Percentiles rank a stretch among this genome's conserved stretches.
These are phyloP conservation scores for Phymastichus coffea DNA, from an alignment of 1,140 invertebrate genomes.

Conservation along the genomic window DNA sequence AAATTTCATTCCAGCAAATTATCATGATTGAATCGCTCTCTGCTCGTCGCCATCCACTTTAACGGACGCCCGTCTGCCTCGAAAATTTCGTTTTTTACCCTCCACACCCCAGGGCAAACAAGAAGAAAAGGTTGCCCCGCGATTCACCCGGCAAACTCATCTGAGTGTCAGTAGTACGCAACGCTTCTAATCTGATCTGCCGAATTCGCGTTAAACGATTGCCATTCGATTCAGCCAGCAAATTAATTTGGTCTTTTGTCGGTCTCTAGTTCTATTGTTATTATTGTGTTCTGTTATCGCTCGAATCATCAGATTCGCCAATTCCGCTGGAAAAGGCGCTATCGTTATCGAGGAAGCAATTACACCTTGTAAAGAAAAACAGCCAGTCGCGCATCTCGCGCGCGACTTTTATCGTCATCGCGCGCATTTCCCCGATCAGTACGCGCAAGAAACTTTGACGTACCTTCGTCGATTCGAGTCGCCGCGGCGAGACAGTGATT, in stretches of 20 bases:
- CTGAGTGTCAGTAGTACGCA: too few relatives aligned
- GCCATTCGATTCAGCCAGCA: too few relatives aligned
- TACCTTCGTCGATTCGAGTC: conserved; percentile 30
- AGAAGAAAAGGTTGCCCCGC: too few relatives aligned
- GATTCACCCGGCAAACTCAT: too few relatives aligned
- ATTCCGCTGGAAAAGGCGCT: conserved; percentile 7
- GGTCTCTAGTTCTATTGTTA: too few relatives aligned
- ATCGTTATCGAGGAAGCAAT: conserved; percentile 4
- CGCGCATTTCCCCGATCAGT: background rate
- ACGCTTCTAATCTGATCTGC: too few relatives aligned
- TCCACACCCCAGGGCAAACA: conserved; percentile 12
- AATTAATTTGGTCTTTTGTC: too few relatives aligned
- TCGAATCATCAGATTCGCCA: background rate
- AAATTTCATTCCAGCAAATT: conserved; percentile 58
- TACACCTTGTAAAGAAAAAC: too few relatives aligned
- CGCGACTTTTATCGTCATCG: background rate
- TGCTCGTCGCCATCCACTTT: conserved; percentile 14
- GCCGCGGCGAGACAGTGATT: conserved; percentile 45
- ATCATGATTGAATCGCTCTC: conserved; percentile 55
- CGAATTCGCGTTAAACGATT: too few relatives aligned
- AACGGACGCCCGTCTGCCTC: background rate
- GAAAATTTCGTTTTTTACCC: conserved; percentile 21
- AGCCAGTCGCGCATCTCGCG: too few relatives aligned
- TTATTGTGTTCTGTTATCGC: background rate
- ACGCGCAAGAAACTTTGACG: background rate